These are phyloP conservation scores for Proteles cristata DNA, from an alignment of 2,113 vertebrate species.

Conservation along the genomic window DNA sequence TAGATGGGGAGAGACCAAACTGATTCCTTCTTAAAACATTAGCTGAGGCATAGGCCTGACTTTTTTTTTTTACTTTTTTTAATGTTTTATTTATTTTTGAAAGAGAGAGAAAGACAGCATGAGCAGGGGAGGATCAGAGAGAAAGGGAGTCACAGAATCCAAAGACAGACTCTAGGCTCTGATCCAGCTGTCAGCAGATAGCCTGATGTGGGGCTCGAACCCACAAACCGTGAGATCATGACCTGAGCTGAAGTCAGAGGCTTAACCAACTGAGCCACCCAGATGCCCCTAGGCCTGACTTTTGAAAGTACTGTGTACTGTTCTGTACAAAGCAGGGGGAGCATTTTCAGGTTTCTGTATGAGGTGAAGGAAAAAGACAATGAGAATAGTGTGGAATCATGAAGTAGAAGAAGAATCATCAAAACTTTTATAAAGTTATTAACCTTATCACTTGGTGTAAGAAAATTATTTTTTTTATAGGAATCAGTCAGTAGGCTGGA, in stretches of 20 bases:
- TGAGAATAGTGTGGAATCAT: not conserved
- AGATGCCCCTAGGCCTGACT: too few relatives aligned
- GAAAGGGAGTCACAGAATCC: too few relatives aligned
- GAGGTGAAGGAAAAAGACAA: not conserved
- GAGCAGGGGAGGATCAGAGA: too few relatives aligned
- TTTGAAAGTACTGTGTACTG: not conserved
- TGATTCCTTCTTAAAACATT: not conserved
- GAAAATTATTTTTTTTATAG: not conserved
- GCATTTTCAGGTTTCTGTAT: not conserved
- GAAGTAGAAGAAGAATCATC: not conserved
- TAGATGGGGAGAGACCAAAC: fast-evolving
- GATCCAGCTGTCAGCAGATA: too few relatives aligned
- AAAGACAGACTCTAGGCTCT: too few relatives aligned
- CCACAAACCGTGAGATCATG: too few relatives aligned
- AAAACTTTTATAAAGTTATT: not conserved
- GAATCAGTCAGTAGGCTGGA: not conserved
- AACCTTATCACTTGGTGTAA: not conserved
- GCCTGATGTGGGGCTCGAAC: too few relatives aligned
- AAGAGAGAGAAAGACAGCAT: too few relatives aligned
- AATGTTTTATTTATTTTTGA: too few relatives aligned
- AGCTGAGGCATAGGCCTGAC: not conserved
- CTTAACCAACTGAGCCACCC: too few relatives aligned
- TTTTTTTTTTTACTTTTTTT: too few relatives aligned
- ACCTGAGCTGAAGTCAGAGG: too few relatives aligned
- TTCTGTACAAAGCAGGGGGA: not conserved